A percentile compares a stretch with the other conserved stretches of the same genome.
These are phyloP conservation scores for Rhinichthys klamathensis DNA, from an alignment of 2,113 vertebrate genomes.

Conservation along the genomic window DNA sequence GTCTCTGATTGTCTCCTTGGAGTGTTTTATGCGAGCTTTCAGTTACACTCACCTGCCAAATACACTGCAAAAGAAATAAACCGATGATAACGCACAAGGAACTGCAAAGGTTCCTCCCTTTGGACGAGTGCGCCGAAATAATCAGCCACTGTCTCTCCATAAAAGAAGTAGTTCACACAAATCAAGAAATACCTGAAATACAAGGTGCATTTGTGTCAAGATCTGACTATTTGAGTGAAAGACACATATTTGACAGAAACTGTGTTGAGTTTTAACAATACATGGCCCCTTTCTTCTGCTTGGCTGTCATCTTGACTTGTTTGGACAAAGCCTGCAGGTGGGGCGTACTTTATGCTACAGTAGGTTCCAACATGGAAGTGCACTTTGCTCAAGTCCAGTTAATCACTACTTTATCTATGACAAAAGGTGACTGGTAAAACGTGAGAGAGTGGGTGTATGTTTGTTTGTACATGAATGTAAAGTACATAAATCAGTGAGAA, in stretches of 20 bases:
- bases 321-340: constrained; percentile 48
- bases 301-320: neutral
- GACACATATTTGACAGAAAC: neutral
- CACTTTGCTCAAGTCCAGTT: constrained; percentile 67
- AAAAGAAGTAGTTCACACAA: constrained; percentile 99
- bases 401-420: constrained; percentile 51
- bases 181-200: constrained; percentile 92
- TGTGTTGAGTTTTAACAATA: neutral
- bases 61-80: constrained; percentile 98
- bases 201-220: neutral
- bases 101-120: constrained; percentile 94
- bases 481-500: neutral
- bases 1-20: neutral
- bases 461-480: constrained; percentile 8
- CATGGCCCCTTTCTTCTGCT: neutral
- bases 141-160: constrained; percentile 97
- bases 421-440: constrained; percentile 33
- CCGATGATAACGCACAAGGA: constrained; percentile 95
- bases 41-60: constrained; percentile 84
- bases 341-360: constrained; percentile 47
- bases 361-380: constrained; percentile 70
- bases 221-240: neutral
- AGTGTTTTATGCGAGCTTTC: neutral
- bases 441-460: constrained; percentile 29
- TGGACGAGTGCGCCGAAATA: constrained; percentile 93